A percentile compares a stretch with the other conserved stretches of the same genome.
Conservation (phyloP, 2,113 vertebrate species). For the Pao palembangensis region DNA sequence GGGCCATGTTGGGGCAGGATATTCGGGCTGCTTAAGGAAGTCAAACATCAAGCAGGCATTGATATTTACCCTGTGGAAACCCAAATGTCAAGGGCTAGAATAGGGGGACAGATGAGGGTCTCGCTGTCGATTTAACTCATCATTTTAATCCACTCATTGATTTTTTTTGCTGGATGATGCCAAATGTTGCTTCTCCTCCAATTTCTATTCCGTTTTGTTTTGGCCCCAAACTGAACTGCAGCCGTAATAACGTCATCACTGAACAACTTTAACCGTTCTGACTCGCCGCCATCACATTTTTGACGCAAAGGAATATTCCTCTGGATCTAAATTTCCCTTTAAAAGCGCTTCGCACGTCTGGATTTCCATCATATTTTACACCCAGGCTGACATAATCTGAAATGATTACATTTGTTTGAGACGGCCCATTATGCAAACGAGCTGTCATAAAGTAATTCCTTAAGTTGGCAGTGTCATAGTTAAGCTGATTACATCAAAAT, state of each 20-base stretch:
- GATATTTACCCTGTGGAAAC: constrained; percentile 24
- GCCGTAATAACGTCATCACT: too few relatives aligned
- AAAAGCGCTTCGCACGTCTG: neutral
- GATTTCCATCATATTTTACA: constrained; percentile 18
- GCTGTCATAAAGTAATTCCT: constrained; percentile 35
- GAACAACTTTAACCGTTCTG: too few relatives aligned
- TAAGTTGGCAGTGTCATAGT: constrained; percentile 41
- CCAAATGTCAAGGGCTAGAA: constrained; percentile 22
- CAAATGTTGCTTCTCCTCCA: too few relatives aligned
- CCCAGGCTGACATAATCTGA: constrained; percentile 35
- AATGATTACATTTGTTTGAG: constrained; percentile 38
- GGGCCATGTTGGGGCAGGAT: neutral
- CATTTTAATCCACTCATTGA: too few relatives aligned
- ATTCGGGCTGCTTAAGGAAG: constrained; percentile 10
- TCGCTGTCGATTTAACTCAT: too few relatives aligned
- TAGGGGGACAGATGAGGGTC: neutral
- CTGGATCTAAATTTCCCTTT: too few relatives aligned
- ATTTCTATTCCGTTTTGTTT: too few relatives aligned
- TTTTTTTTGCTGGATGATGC: too few relatives aligned
- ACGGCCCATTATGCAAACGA: constrained; percentile 48
- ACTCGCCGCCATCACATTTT: constrained; percentile 1
- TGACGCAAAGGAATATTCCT: neutral
- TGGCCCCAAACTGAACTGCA: too few relatives aligned
- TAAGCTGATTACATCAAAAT: constrained; percentile 56
- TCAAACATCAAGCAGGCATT: constrained; percentile 22